These are phyloP conservation scores for Leptodirus hochenwartii DNA, from an alignment of 2,888 invertebrate species.

Conservation along the genomic window DNA sequence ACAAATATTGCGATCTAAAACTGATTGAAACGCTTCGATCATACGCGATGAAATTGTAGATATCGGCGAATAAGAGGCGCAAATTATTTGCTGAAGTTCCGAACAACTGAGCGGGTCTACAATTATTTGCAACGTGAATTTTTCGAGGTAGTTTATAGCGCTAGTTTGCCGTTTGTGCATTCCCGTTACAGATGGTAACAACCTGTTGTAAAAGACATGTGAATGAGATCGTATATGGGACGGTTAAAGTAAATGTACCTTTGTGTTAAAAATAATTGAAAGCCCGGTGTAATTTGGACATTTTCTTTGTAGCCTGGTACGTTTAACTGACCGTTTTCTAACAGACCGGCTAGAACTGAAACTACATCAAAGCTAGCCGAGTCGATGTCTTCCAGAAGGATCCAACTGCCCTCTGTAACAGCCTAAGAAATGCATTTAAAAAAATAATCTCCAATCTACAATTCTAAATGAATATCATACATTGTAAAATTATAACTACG, in stretches of 20 bases:
- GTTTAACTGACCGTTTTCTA: slow-evolving; percentile 65
- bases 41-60: slow-evolving; percentile 56
- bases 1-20: slow-evolving; percentile 52
- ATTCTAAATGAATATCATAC: background rate
- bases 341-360: slow-evolving; percentile 64
- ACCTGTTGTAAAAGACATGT: slow-evolving; percentile 34
- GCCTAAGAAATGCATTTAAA: slow-evolving; percentile 32
- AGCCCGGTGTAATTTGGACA: slow-evolving; percentile 63
- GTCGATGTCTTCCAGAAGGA: slow-evolving; percentile 91
- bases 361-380: slow-evolving; percentile 85
- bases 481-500: slow-evolving; percentile 1
- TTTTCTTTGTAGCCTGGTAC: slow-evolving; percentile 81
- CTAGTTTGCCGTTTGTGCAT: slow-evolving; percentile 41
- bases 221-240: too few species aligned
- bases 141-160: slow-evolving; percentile 53
- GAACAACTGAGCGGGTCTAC: slow-evolving; percentile 57
- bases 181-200: slow-evolving; percentile 38
- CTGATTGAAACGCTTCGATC: slow-evolving; percentile 66
- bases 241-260: slow-evolving; percentile 31
- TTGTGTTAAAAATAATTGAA: slow-evolving; percentile 85
- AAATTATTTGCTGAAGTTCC: slow-evolving; percentile 58
- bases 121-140: slow-evolving; percentile 64
- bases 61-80: slow-evolving; percentile 48
- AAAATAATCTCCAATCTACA: slow-evolving; percentile 1
- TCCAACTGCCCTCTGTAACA: slow-evolving; percentile 72